phyloP scores from a whole-genome alignment of 2,888 invertebrate species.

The Habrosyne pyritoides region DNA sequence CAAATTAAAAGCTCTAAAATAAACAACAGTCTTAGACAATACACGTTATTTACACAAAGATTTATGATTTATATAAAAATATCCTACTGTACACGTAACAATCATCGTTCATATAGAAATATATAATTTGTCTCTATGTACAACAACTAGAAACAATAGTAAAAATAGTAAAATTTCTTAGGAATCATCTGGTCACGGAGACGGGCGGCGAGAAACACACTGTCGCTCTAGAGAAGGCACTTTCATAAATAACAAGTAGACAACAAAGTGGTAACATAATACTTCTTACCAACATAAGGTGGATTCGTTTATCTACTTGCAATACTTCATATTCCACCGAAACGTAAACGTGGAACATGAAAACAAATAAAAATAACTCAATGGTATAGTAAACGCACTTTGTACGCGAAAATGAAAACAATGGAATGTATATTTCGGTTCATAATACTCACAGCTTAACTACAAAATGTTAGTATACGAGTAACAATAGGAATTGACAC shows the following conservation, averaged over 20 bases:
- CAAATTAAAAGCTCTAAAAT: slow-evolving; percentile 81
- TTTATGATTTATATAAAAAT: slow-evolving; percentile 72
- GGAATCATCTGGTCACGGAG: slow-evolving; percentile 63
- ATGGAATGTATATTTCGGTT: slow-evolving; percentile 10
- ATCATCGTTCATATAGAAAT: slow-evolving; percentile 77
- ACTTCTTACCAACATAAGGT: neutral
- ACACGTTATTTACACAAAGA: slow-evolving; percentile 81
- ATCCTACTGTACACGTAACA: slow-evolving; percentile 81
- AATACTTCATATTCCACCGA: neutral
- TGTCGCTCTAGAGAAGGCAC: slow-evolving; percentile 41
- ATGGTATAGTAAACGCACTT: slow-evolving; percentile 5
- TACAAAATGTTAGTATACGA: neutral
- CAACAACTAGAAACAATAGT: slow-evolving; percentile 76
- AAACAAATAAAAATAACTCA: neutral
- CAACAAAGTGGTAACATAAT: neutral
- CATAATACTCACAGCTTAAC: neutral
- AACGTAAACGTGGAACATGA: neutral
- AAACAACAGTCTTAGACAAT: slow-evolving; percentile 82
- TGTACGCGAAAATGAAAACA: slow-evolving; percentile 5
- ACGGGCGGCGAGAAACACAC: slow-evolving; percentile 48
- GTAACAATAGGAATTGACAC: neutral
- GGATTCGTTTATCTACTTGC: neutral
- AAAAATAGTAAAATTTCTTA: slow-evolving; percentile 79
- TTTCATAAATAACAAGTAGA: slow-evolving; percentile 16
- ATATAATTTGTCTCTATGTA: slow-evolving; percentile 76